Evolutionary conservation across 2,797 vertebrate genomes (phyloP).

Genomic region (Chlorospingus flavigularis): DNA sequence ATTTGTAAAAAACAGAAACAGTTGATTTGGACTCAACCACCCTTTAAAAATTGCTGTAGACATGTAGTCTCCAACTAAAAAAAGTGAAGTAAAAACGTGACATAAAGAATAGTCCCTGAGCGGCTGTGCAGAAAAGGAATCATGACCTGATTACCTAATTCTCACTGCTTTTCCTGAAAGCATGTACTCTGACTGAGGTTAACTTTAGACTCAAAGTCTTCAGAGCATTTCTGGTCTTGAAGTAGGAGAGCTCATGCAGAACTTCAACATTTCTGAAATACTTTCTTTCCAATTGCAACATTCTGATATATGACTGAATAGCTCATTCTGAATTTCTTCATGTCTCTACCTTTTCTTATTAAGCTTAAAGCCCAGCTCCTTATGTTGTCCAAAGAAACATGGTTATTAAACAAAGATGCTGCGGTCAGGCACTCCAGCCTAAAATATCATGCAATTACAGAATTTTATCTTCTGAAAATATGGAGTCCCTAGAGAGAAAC

Average conservation of each 20-base stretch:
- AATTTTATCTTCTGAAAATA: slow-evolving; percentile 17
- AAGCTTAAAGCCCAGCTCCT: not conserved
- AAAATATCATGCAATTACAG: not conserved
- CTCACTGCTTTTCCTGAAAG: not conserved
- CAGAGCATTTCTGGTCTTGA: not conserved
- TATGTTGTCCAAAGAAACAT: not conserved
- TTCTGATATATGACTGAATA: not conserved
- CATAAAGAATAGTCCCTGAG: not conserved
- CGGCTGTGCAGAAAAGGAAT: not conserved
- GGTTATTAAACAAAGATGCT: slow-evolving; percentile 29
- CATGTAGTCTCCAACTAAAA: not conserved
- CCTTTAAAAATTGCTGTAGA: not conserved
- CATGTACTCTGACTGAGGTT: not conserved
- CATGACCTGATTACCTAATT: slow-evolving; percentile 29
- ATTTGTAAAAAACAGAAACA: not conserved
- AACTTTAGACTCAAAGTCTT: not conserved
- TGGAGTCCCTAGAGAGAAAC: not conserved
- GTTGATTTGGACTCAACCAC: not conserved
- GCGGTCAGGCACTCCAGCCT: not conserved
- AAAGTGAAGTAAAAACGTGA: not conserved
- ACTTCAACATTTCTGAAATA: not conserved
- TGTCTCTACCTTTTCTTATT: not conserved
- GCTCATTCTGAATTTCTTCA: not conserved
- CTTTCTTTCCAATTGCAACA: not conserved
- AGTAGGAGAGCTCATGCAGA: not conserved